phyloP scores from a whole-genome alignment of 2,797 vertebrate species.

The Geotria australis region DNA sequence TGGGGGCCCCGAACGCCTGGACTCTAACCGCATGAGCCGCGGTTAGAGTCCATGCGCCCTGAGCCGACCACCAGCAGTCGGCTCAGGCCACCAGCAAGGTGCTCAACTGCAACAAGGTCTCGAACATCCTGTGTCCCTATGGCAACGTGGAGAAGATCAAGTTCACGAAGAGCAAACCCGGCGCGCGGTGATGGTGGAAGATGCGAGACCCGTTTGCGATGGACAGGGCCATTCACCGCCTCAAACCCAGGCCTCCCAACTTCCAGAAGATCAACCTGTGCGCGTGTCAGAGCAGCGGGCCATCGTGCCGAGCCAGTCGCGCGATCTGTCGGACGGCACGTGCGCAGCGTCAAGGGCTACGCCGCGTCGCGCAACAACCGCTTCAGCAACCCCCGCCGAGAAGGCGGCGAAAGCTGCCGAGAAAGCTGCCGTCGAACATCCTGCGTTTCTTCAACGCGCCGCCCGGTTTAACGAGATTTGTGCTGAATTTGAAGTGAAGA shows the following conservation, averaged over 20 bases:
- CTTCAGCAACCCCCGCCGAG: conserved; percentile 54
- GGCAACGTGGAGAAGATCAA: conserved; percentile 46
- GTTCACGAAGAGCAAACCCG: conserved; percentile 2
- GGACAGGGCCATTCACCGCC: background rate
- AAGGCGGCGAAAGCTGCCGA: conserved; percentile 71
- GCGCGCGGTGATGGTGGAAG: conserved; percentile 1
- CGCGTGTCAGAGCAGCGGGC: conserved; percentile 66
- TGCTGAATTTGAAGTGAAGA: conserved; percentile 44
- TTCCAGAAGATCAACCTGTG: background rate
- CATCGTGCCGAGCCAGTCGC: conserved; percentile 65
- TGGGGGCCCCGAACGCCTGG: too few species aligned
- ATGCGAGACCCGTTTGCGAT: conserved; percentile 1
- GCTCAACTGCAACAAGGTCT: conserved; percentile 53
- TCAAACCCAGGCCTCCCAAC: background rate
- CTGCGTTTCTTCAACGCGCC: conserved; percentile 71
- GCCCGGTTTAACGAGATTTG: conserved; percentile 35
- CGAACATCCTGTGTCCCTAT: conserved; percentile 73
- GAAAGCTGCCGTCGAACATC: conserved; percentile 67
- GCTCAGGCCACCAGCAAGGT: conserved; percentile 62
- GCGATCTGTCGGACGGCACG: conserved; percentile 50
- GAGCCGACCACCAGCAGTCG: conserved; percentile 33
- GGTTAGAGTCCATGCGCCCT: conserved; percentile 20
- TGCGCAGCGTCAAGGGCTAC: conserved; percentile 78
- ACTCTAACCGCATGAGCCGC: too few species aligned
- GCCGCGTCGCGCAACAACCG: conserved; percentile 64